A percentile compares a stretch with the other conserved stretches of the same genome.
Conservation (phyloP, 2,888 invertebrate species). For the Phymatocera aterrima region DNA sequence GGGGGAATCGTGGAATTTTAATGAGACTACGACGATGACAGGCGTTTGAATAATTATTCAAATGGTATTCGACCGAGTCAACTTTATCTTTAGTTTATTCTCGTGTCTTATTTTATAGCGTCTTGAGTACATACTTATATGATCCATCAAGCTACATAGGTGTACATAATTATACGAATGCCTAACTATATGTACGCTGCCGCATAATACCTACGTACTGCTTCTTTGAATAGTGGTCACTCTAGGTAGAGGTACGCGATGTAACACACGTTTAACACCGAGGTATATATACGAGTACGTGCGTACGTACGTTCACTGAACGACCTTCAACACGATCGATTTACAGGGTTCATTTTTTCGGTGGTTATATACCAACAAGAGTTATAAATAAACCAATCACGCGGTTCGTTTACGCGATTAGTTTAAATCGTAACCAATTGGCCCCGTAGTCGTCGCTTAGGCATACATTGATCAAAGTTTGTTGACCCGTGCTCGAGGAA, state of each 20-base stretch:
- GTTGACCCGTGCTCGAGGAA: neutral
- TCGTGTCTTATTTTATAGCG: neutral
- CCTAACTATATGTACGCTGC: too few relatives aligned
- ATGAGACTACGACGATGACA: constrained; percentile 58
- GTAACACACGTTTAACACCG: neutral
- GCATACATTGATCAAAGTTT: constrained; percentile 17
- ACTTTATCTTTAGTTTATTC: constrained; percentile 34
- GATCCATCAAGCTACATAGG: constrained; percentile 30
- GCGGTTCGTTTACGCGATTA: neutral
- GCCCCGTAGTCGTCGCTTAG: neutral
- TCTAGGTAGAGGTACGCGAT: too few relatives aligned
- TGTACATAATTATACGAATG: neutral
- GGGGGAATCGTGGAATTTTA: constrained; percentile 55
- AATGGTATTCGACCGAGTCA: constrained; percentile 52
- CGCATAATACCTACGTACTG: too few relatives aligned
- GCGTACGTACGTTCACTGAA: constrained; percentile 1
- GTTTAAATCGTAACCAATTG: neutral
- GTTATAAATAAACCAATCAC: neutral
- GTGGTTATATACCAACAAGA: neutral
- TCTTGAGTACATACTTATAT: neutral
- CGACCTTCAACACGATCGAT: constrained; percentile 16
- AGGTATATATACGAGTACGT: too few relatives aligned
- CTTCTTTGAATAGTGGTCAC: too few relatives aligned
- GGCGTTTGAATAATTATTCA: constrained; percentile 57
- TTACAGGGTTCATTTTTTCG: constrained; percentile 20